phyloP scores from a whole-genome alignment of 1,140 invertebrate genomes.

The Drosophila insularis region DNA sequence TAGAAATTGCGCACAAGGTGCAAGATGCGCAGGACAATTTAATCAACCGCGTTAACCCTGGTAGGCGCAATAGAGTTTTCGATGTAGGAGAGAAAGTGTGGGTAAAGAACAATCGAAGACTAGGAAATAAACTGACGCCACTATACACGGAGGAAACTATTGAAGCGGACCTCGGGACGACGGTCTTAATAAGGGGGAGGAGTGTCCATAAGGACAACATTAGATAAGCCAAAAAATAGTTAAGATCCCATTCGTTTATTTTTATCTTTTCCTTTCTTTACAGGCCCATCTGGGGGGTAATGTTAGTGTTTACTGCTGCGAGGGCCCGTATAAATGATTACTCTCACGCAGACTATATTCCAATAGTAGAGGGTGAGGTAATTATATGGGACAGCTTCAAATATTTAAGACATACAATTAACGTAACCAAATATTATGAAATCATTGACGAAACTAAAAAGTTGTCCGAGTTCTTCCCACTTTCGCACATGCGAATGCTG shows the following conservation, averaged over 20 bases:
- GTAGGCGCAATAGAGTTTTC: neutral
- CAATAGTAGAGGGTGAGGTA: neutral
- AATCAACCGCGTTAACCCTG: neutral
- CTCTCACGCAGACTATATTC: neutral
- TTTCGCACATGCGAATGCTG: no score
- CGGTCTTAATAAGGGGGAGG: conserved; percentile 2
- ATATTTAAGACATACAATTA: neutral
- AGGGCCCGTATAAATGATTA: neutral
- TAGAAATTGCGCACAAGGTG: neutral
- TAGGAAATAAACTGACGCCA: neutral
- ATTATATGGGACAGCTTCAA: neutral
- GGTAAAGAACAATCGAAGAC: neutral
- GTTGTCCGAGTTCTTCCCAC: neutral
- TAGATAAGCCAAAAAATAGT: neutral
- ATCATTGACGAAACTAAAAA: neutral
- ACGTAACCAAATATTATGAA: neutral
- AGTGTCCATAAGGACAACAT: neutral
- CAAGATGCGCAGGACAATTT: neutral
- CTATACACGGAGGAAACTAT: neutral
- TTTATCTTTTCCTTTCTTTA: neutral
- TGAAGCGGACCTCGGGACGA: conserved; percentile 5
- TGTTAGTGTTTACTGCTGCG: neutral
- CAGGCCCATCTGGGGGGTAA: neutral
- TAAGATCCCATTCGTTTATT: neutral
- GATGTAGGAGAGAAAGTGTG: neutral